Conservation (phyloP, 2,888 invertebrate species). For the Loripinus fragilis region DNA sequence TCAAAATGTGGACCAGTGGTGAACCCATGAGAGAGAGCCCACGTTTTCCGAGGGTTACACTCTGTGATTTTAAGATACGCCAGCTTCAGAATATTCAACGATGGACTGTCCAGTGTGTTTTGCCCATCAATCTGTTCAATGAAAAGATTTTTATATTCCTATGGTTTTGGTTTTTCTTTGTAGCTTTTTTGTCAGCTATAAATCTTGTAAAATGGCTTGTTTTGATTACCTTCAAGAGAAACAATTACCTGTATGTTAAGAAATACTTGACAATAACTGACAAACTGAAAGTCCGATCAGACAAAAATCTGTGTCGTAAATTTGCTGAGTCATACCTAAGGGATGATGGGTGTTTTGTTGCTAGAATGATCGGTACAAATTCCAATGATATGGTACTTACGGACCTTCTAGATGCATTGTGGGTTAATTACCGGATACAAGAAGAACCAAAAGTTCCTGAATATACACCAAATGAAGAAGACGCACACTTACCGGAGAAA, state of each 20-base stretch:
- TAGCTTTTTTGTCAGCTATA: constrained; percentile 69
- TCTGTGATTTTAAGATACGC: no score
- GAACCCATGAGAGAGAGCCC: constrained; percentile 71
- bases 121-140: no score
- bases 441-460: constrained; percentile 52
- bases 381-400: constrained; percentile 77
- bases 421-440: constrained; percentile 66
- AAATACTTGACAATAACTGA: constrained; percentile 76
- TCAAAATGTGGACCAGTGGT: constrained; percentile 66
- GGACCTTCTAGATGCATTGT: constrained; percentile 73
- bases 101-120: constrained; percentile 78
- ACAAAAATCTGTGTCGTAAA: constrained; percentile 73
- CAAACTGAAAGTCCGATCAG: constrained; percentile 69
- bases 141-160: constrained; percentile 78
- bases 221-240: constrained; percentile 70
- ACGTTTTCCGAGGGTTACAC: no score
- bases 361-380: constrained; percentile 76
- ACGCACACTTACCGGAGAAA: constrained; percentile 44
- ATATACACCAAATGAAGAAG: constrained; percentile 47
- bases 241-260: constrained; percentile 72
- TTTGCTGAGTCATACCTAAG: constrained; percentile 77
- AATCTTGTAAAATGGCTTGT: constrained; percentile 77
- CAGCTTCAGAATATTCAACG: no score
- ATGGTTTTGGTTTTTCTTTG: constrained; percentile 79
- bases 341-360: no score